Evolutionary conservation across 2,888 invertebrate genomes (phyloP).

Genomic region (Scaptodrosophila latifasciaeformis): DNA sequence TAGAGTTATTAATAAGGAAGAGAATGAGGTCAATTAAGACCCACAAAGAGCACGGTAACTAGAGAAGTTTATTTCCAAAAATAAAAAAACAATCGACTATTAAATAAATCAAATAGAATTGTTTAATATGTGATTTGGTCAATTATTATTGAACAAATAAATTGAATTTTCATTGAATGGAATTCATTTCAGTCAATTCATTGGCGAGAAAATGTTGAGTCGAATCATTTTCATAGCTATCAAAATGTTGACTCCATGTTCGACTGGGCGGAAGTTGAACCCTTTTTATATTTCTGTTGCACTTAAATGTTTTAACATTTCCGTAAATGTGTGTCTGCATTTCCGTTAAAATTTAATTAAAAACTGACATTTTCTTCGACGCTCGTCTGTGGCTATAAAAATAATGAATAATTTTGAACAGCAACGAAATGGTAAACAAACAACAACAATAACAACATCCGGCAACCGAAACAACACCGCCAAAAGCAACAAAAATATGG

Average conservation of each 20-base stretch:
- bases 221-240: not conserved
- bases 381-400: constrained; percentile 24
- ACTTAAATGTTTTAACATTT: constrained; percentile 61
- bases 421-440: constrained; percentile 7
- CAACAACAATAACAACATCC: constrained; percentile 21
- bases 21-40: too few species aligned
- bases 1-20: too few species aligned
- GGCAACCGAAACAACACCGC: constrained; percentile 10
- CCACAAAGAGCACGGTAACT: too few species aligned
- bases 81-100: too few species aligned
- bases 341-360: constrained; percentile 70
- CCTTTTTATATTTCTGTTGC: constrained; percentile 6
- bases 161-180: too few species aligned
- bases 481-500: constrained; percentile 8
- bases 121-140: too few species aligned
- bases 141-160: too few species aligned
- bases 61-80: too few species aligned
- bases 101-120: too few species aligned
- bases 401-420: constrained; percentile 36
- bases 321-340: constrained; percentile 58
- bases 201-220: too few species aligned
- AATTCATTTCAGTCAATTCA: too few species aligned
- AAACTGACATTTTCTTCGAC: constrained; percentile 54
- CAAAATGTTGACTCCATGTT: not conserved
- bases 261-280: too few species aligned